These are phyloP conservation scores for Eospalax fontanierii DNA, from an alignment of 2,797 vertebrate species.

Conservation along the genomic window DNA sequence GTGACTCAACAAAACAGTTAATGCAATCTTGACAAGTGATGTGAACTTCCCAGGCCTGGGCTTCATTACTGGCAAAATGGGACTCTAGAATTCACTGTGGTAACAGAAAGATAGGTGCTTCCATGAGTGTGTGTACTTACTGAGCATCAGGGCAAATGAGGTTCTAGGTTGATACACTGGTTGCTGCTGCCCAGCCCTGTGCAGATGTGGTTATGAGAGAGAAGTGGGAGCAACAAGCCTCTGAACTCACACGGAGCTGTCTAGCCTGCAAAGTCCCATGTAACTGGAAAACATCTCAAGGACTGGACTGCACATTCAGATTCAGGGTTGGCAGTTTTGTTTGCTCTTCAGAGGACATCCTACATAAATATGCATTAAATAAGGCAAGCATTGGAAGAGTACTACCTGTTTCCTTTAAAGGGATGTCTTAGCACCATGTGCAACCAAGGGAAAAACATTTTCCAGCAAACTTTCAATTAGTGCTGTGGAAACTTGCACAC, in stretches of 20 bases:
- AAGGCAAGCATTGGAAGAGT: not conserved
- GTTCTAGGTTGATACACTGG: not conserved
- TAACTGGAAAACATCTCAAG: not conserved
- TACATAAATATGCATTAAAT: not conserved
- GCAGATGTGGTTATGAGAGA: fast-evolving
- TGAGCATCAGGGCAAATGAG: not conserved
- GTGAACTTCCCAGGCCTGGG: not conserved
- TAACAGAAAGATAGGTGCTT: not conserved
- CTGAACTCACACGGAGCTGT: not conserved
- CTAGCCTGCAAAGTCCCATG: not conserved
- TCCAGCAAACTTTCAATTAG: not conserved
- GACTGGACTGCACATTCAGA: not conserved
- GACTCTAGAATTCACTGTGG: not conserved
- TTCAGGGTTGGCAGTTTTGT: not conserved
- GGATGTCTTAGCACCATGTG: not conserved
- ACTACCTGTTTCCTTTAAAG: not conserved
- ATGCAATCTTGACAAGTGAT: not conserved
- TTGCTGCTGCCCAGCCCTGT: not conserved
- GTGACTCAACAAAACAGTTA: not conserved
- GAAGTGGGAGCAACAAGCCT: fast-evolving
- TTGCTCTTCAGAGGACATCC: not conserved
- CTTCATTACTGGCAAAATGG: not conserved
- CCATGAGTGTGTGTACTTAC: not conserved
- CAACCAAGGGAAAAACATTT: not conserved
- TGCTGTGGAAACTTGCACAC: not conserved